phyloP scores from a whole-genome alignment of 2,113 vertebrate genomes.

The Chauna torquata region DNA sequence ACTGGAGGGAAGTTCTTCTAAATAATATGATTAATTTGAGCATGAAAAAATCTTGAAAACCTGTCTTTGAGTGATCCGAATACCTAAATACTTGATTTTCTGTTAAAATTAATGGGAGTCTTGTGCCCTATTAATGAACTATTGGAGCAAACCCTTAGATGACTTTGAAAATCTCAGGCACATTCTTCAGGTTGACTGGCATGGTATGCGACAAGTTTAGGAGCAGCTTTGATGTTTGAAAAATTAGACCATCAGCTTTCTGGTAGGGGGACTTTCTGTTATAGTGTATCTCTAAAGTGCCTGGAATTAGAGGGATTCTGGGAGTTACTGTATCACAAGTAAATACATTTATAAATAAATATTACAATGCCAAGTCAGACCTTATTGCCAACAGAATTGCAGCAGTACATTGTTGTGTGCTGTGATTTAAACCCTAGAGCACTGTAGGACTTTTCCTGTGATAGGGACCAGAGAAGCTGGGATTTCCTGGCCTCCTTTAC shows the following conservation, averaged over 20 bases:
- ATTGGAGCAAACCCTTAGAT: conserved; percentile 53
- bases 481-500: neutral
- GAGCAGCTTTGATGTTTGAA: conserved; percentile 56
- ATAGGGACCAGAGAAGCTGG: neutral
- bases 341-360: neutral
- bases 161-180: conserved; percentile 33
- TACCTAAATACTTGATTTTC: conserved; percentile 50
- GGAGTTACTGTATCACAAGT: neutral
- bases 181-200: conserved; percentile 34
- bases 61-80: neutral
- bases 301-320: conserved; percentile 18
- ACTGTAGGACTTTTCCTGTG: neutral
- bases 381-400: neutral
- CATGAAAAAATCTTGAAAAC: conserved; percentile 42
- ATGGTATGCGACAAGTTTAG: conserved; percentile 19
- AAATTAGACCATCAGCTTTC: conserved; percentile 44
- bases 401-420: neutral
- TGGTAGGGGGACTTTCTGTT: neutral
- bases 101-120: conserved; percentile 59
- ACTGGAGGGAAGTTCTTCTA: conserved; percentile 30
- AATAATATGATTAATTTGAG: conserved; percentile 37
- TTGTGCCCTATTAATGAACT: conserved; percentile 53
- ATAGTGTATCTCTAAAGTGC: neutral
- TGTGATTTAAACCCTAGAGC: neutral
- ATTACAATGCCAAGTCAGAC: neutral